A percentile compares a stretch with the other conserved stretches of the same genome.
Evolutionary conservation across 2,888 invertebrate genomes (phyloP).

Genomic region (Tuta absoluta): DNA sequence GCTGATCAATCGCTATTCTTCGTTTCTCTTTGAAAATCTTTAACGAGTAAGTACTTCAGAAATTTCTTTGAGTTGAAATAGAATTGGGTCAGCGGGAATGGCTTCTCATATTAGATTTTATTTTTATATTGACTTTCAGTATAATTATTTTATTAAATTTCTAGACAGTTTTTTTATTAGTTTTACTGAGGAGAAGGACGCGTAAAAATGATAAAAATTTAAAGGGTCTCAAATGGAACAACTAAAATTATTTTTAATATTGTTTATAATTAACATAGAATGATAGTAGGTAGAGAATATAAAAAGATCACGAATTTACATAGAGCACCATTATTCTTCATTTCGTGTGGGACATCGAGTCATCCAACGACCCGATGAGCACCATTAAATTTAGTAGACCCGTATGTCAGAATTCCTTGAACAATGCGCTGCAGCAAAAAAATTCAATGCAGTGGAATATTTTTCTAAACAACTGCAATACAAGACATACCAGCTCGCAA

Average conservation of each 20-base stretch:
- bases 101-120: not conserved
- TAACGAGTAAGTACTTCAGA: not conserved
- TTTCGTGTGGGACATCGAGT: no score
- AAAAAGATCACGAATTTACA: no score
- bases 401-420: not conserved
- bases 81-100: not conserved
- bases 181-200: no score
- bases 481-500: not conserved
- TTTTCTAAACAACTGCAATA: not conserved
- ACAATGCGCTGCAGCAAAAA: not conserved
- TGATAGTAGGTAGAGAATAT: no score
- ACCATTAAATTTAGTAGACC: not conserved
- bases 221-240: no score
- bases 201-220: no score
- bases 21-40: not conserved
- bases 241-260: no score
- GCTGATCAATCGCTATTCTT: slow-evolving; percentile 2
- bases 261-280: no score
- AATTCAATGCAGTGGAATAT: not conserved
- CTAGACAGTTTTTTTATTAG: no score
- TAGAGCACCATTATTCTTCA: no score
- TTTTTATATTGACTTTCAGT: not conserved
- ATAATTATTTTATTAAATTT: not conserved
- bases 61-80: not conserved
- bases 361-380: no score